Base-by-base conservation (phyloP, 1,140 invertebrate species). In the Leptopilina boulardi region DNA sequence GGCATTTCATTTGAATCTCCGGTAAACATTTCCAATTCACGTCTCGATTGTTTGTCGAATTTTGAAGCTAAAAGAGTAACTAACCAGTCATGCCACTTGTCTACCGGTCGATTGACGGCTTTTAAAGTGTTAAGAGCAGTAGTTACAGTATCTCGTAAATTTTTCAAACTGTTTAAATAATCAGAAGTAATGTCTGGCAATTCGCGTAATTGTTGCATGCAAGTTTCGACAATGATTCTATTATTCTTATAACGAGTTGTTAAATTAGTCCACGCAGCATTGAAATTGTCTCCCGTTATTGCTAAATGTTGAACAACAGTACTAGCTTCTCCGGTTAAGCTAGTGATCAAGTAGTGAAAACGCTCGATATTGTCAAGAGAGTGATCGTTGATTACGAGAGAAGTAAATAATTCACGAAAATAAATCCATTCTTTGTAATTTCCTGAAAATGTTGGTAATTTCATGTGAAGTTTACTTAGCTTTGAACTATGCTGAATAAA, bases 81-180 rank as follows among this genome's bases (percentile, higher is more conserved):
- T 10, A 59, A 26, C 23, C 18, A 59, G 18, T 59, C 18, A 10
- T 21, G 2, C 18, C 56, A 59, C 4, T 4, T 9, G 6, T 59
- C 56, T 21, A 59, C 23, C 15, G 56, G 56, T 26, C 56, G 2
- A 1, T 18, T 10, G 1, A 59, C 1, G 2, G 18, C 23, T 21
- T 19, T 59, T 26, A 59, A 59, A 11, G 56, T 21, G 1, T 1
- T 9, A 9, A 59, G 18, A 26, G n/a, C 18, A n/a, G 56, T 4
- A 18, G 56, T 59, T 19, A 59, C 56, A 21, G 56, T 26, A 59
- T 59, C 56, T 59, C 18, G 23, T 26, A 59, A 18, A 59, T 59
- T 19, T 19, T 26, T 19, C 6, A 59, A 11, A n/a, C 23, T 13
- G 9, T 26, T 59, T 19, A 26, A 18, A 59, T n/a, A 21, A 6